A percentile compares a stretch with the other conserved stretches of the same genome.
Conservation (phyloP, 2,888 invertebrate species). For the Teleiodes luculella region DNA sequence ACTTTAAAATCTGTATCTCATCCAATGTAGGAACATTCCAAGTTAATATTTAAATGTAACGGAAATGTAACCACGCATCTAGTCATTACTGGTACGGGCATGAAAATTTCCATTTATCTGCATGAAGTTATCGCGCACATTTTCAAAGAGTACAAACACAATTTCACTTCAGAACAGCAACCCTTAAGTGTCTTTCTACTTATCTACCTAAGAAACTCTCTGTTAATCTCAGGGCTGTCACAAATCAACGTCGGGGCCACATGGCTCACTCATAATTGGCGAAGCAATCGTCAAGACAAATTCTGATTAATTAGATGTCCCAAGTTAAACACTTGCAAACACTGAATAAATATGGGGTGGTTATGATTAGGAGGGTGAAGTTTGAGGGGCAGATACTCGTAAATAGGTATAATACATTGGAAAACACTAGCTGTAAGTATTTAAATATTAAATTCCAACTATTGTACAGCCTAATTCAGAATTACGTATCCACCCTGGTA, state of each 20-base stretch:
- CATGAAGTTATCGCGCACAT: too few relatives aligned
- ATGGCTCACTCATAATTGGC: slow-evolving; percentile 70
- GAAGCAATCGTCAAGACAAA: slow-evolving; percentile 73
- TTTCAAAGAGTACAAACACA: background rate
- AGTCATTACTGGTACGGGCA: background rate
- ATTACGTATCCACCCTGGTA: too few relatives aligned
- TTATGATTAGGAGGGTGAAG: background rate
- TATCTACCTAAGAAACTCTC: background rate
- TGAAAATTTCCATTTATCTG: background rate
- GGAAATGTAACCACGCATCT: too few relatives aligned
- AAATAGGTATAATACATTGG: too few relatives aligned
- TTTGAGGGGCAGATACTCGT: background rate
- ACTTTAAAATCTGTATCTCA: too few relatives aligned
- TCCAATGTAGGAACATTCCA: too few relatives aligned
- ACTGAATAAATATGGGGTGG: slow-evolving; percentile 51
- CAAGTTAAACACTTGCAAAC: slow-evolving; percentile 64
- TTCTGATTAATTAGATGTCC: slow-evolving; percentile 74
- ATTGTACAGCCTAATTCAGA: too few relatives aligned
- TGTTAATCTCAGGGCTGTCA: slow-evolving; percentile 33
- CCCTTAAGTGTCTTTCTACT: background rate
- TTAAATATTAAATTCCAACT: too few relatives aligned
- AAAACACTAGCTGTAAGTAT: too few relatives aligned
- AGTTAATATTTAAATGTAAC: too few relatives aligned
- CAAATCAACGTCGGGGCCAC: slow-evolving; percentile 67
- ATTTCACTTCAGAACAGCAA: background rate